phyloP scores from a whole-genome alignment of 2,113 vertebrate species.

The Girardinichthys multiradiatus region DNA sequence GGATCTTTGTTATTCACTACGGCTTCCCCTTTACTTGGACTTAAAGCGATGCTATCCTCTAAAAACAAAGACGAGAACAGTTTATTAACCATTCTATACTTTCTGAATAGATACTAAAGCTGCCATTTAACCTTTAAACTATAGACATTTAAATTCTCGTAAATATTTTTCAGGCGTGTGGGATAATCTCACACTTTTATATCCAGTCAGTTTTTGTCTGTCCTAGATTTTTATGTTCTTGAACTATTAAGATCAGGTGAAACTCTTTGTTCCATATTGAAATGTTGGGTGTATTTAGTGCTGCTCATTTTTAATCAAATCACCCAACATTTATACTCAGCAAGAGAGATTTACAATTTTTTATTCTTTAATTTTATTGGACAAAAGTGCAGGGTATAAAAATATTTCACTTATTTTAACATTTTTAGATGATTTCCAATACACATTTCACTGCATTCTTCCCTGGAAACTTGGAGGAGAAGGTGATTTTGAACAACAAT shows the following conservation, averaged over 20 bases:
- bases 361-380: no score
- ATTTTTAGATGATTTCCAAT: no score
- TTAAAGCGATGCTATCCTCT: conserved; percentile 8
- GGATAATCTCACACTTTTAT: no score
- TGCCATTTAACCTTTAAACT: neutral
- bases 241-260: neutral
- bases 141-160: neutral
- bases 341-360: no score
- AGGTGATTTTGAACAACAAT: neutral
- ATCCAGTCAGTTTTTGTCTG: no score
- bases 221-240: no score
- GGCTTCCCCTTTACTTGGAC: conserved; percentile 23
- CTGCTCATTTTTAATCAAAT: no score
- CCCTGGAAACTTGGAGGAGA: neutral
- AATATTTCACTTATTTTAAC: no score
- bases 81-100: conserved; percentile 3
- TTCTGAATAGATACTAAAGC: neutral
- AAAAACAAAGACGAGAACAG: neutral
- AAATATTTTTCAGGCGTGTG: no score
- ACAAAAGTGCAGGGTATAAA: no score
- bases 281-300: no score
- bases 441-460: no score
- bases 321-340: neutral
- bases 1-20: conserved; percentile 23
- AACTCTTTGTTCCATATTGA: neutral